A percentile compares a stretch with the other conserved stretches of the same genome.
phyloP scores from a whole-genome alignment of 2,888 invertebrate genomes.

The Eilema griseolum region DNA sequence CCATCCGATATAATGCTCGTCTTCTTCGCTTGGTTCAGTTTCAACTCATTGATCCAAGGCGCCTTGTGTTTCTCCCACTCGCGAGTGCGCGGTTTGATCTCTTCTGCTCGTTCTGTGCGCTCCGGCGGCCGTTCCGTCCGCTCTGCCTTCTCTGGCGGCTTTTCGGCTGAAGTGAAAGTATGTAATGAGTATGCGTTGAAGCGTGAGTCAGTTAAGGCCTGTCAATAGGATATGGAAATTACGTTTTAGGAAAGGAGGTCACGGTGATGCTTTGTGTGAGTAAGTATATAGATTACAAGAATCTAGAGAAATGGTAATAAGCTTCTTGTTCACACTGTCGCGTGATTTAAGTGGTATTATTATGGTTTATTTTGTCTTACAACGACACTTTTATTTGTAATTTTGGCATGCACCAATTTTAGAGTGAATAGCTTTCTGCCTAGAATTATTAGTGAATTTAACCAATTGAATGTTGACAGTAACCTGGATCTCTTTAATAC shows the following conservation, averaged over 20 bases:
- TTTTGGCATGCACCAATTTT: not conserved
- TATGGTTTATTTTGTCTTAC: not conserved
- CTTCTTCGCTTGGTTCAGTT: slow-evolving; percentile 91
- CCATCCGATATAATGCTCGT: slow-evolving; percentile 78
- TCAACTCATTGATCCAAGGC: slow-evolving; percentile 94
- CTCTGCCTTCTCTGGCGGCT: slow-evolving; percentile 66
- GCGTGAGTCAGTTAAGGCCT: slow-evolving; percentile 14
- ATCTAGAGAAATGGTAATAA: not conserved
- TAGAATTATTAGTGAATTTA: too few relatives aligned
- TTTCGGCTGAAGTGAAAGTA: slow-evolving; percentile 43
- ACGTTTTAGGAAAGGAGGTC: slow-evolving; percentile 11
- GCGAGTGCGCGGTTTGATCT: slow-evolving; percentile 88
- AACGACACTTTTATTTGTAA: not conserved
- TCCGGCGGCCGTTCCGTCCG: slow-evolving; percentile 52
- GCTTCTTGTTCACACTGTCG: not conserved
- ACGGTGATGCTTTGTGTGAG: not conserved
- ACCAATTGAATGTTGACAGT: too few relatives aligned
- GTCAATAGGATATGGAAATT: slow-evolving; percentile 7
- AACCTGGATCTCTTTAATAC: too few relatives aligned
- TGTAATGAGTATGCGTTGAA: slow-evolving; percentile 15
- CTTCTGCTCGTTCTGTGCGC: slow-evolving; percentile 49
- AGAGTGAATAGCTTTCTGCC: too few relatives aligned
- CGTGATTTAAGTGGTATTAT: not conserved
- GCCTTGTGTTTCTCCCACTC: slow-evolving; percentile 92
- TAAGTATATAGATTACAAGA: not conserved